phyloP scores from a whole-genome alignment of 2,113 vertebrate species.

The Sialia sialis region DNA sequence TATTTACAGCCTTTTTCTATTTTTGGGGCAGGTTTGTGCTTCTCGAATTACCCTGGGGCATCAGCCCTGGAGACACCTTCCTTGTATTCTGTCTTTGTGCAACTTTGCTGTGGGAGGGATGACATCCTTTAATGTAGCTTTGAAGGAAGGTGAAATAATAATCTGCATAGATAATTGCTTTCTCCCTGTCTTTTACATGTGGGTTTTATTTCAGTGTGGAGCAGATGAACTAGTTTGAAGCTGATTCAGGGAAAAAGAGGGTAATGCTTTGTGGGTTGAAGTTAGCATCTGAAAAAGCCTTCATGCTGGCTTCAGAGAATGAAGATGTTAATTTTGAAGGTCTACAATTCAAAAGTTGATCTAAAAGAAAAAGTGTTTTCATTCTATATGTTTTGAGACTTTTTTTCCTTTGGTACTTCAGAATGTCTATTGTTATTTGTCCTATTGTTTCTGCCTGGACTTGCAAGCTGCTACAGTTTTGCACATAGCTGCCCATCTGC shows the following conservation, averaged over 20 bases:
- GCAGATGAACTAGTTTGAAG: not conserved
- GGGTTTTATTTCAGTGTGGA: not conserved
- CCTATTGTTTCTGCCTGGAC: constrained; percentile 21
- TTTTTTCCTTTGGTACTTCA: not conserved
- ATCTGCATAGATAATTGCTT: not conserved
- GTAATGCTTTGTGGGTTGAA: not conserved
- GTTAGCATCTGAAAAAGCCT: not conserved
- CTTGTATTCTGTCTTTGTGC: not conserved
- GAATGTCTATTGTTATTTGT: not conserved
- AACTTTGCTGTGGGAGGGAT: not conserved
- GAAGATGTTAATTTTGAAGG: not conserved
- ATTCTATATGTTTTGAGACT: not conserved
- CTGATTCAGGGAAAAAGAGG: not conserved
- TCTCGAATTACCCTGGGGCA: not conserved
- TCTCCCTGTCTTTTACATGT: not conserved
- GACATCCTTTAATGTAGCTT: not conserved
- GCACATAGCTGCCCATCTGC: constrained; percentile 36
- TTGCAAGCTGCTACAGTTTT: constrained; percentile 36
- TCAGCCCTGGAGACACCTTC: not conserved
- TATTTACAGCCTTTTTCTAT: not conserved
- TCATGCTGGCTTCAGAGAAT: not conserved
- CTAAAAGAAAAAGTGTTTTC: not conserved
- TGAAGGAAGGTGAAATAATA: not conserved
- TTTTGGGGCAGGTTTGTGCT: not conserved
- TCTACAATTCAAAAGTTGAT: not conserved